Base-by-base conservation (phyloP, 2,113 vertebrate species). In the Petaurus breviceps region DNA sequence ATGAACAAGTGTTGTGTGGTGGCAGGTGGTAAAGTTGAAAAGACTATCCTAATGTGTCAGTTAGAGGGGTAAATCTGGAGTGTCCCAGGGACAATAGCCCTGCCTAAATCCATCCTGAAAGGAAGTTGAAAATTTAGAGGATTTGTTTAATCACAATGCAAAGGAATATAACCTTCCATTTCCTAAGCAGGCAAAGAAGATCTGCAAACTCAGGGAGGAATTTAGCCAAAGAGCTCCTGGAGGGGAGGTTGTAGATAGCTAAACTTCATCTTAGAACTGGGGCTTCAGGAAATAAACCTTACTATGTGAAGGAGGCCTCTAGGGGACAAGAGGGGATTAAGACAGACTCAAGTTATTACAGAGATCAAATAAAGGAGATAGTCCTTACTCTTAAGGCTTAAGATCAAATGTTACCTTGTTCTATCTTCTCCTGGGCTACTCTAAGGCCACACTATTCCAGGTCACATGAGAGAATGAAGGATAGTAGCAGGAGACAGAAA, bases 231-330 rank as follows among this genome's bases (percentile, higher is more conserved):
- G 3, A 43, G 46, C 43, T 93, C 4, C 50, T 61, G 43, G 55
- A 90, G 11, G 92, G 46, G 23, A 92, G 16, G 14, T 12, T 91
- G 89, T 94, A 26, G 51, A 84, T 50, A 47, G 90, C 47, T 90
- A 90, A 92, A 93, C 10, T 91, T 9, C 31, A 93, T 93, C 89
- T 96, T 90, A 84, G 91, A 95, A 89, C 25, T 57, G 43, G 93
- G 16, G 25, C 51, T 90, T 95, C 23, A 37, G 46, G 57, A 84
- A 91, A 94, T 90, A 43, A 2, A 84, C n/a, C 14, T 89, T 89
- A 28, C 46, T 91, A 16, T 37, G 53, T 54, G 53, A 94, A 92
- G 61, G 92, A 11, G 11, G 57, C 0, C 28, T 23, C 6, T 46
- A 92, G 61, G 61, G 77, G 61, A 93, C 46, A 94, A 8, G n/a